Percentiles rank a stretch among this genome's conserved stretches.
These are phyloP conservation scores for Andrena minutula DNA, from an alignment of 2,888 invertebrate genomes.

Conservation along the genomic window DNA sequence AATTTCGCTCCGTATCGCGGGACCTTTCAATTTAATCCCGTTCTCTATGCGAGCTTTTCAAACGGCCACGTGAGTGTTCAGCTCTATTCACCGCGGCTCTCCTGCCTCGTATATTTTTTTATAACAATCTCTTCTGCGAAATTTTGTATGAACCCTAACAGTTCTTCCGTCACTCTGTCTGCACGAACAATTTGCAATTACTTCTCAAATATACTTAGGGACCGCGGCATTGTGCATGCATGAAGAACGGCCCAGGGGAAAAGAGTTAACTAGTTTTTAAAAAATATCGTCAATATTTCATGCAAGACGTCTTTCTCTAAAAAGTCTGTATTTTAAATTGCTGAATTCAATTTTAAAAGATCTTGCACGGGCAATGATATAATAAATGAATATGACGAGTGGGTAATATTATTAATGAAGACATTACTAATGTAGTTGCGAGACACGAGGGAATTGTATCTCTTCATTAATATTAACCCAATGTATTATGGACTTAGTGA, in stretches of 20 bases:
- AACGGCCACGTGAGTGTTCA: constrained; percentile 35
- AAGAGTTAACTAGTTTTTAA: background rate
- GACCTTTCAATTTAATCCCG: constrained; percentile 53
- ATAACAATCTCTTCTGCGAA: background rate
- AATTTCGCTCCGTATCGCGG: constrained; percentile 42
- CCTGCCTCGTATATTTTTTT: constrained; percentile 13
- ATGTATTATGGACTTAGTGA: background rate
- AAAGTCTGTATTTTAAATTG: background rate
- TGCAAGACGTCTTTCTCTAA: background rate
- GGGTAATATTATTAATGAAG: constrained; percentile 1
- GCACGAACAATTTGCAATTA: background rate
- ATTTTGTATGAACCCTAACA: constrained; percentile 3
- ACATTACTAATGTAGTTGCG: constrained; percentile 1
- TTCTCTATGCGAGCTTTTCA: constrained; percentile 49
- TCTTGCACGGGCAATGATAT: constrained; percentile 1
- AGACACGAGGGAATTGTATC: background rate
- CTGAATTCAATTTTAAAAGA: background rate
- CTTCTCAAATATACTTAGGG: background rate
- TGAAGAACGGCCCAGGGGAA: background rate
- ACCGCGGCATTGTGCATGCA: background rate
- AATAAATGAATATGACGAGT: background rate
- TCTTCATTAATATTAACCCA: constrained; percentile 1
- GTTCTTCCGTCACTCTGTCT: background rate
- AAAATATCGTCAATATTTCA: too few species aligned
- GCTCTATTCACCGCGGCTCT: constrained; percentile 29